Percentiles rank a stretch among this genome's conserved stretches.
phyloP scores from a whole-genome alignment of 2,113 vertebrate species.

The Bos taurus region ARS-UCD2.0 NC_037344.1:70631501-70632000 shows the following conservation, averaged over 20 bases:
- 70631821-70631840: slow-evolving; percentile 90
- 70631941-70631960: slow-evolving; percentile 65
- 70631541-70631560: neutral
- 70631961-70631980: neutral
- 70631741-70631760: no score
- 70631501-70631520: neutral
- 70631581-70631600: neutral
- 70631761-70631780: slow-evolving; percentile 84
- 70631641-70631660: neutral
- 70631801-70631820: slow-evolving; percentile 86
- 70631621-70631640: neutral
- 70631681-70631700: neutral
- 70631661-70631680: neutral
- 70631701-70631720: neutral
- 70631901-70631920: slow-evolving; percentile 88
- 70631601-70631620: neutral
- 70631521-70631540: neutral
- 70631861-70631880: slow-evolving; percentile 89
- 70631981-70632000: neutral
- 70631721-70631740: neutral
- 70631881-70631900: slow-evolving; percentile 85
- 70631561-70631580: neutral
- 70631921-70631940: slow-evolving; percentile 85
- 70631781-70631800: slow-evolving; percentile 87
- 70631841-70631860: slow-evolving; percentile 88